A percentile compares a stretch with the other conserved stretches of the same genome.
Conservation (phyloP, 2,797 vertebrate species). For the Crenichthys baileyi region DNA sequence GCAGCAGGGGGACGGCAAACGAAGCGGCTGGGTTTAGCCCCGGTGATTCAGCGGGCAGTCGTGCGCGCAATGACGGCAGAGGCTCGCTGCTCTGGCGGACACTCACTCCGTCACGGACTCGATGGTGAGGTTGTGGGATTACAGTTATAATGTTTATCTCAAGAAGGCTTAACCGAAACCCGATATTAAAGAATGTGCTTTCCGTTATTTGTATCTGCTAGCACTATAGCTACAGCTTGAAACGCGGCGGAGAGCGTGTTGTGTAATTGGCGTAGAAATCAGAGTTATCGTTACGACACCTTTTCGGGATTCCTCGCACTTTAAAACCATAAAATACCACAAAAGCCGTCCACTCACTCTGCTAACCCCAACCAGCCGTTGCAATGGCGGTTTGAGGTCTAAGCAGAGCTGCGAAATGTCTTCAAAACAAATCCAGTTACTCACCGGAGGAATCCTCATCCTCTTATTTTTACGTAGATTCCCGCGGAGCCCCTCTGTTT, state of each 20-base stretch:
- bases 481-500: constrained; percentile 60
- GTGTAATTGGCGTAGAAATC: constrained; percentile 50
- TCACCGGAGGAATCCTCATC: constrained; percentile 83
- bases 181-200: background rate
- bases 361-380: constrained; percentile 10
- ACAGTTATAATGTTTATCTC: background rate
- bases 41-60: constrained; percentile 45
- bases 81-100: constrained; percentile 52
- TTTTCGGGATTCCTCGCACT: background rate
- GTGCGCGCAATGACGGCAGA: constrained; percentile 56
- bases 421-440: constrained; percentile 60
- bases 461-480: constrained; percentile 49
- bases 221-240: background rate
- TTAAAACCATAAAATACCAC: background rate
- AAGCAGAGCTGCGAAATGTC: constrained; percentile 49
- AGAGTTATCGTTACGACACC: constrained; percentile 33
- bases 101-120: constrained; percentile 21
- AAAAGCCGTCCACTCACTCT: constrained; percentile 11
- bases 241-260: constrained; percentile 20
- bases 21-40: constrained; percentile 30
- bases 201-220: background rate
- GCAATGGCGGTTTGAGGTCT: constrained; percentile 61
- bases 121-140: constrained; percentile 24
- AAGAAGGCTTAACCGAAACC: background rate
- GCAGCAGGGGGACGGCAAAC: background rate